These are phyloP conservation scores for Noctua fimbriata DNA, from an alignment of 2,888 invertebrate genomes.

Conservation along the genomic window DNA sequence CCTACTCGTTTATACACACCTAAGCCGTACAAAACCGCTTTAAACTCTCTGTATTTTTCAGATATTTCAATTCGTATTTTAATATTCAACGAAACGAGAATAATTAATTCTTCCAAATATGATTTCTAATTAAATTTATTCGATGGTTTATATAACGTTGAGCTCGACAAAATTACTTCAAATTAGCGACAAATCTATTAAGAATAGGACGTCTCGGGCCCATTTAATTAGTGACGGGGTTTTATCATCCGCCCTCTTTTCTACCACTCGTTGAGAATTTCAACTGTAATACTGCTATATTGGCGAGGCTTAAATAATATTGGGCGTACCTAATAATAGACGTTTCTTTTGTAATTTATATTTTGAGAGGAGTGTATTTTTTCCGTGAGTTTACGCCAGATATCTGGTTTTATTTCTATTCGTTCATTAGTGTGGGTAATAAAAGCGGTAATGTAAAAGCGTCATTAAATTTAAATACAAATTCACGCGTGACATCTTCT, in stretches of 20 bases:
- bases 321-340: constrained; percentile 76
- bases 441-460: constrained; percentile 73
- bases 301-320: constrained; percentile 86
- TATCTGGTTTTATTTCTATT: constrained; percentile 66
- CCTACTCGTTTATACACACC: constrained; percentile 43
- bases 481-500: constrained; percentile 82
- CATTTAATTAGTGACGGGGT: constrained; percentile 89
- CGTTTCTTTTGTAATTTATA: constrained; percentile 71
- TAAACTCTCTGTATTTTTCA: background rate
- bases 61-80: constrained; percentile 36
- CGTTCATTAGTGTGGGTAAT: constrained; percentile 66
- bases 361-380: constrained; percentile 51
- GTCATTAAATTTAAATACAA: constrained; percentile 77
- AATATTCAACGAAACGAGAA: constrained; percentile 45
- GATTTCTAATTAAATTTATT: constrained; percentile 79
- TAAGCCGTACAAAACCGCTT: constrained; percentile 36
- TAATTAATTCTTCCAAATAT: constrained; percentile 61
- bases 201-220: constrained; percentile 85
- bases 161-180: constrained; percentile 82
- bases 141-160: constrained; percentile 78
- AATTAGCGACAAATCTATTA: constrained; percentile 89
- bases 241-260: constrained; percentile 87
- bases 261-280: constrained; percentile 84
- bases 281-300: constrained; percentile 83
- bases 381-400: constrained; percentile 58